Percentiles rank a stretch among this genome's conserved stretches.
These are phyloP conservation scores for Kuschelorhynchus macadamiae DNA, from an alignment of 2,888 invertebrate genomes.

Conservation along the genomic window DNA sequence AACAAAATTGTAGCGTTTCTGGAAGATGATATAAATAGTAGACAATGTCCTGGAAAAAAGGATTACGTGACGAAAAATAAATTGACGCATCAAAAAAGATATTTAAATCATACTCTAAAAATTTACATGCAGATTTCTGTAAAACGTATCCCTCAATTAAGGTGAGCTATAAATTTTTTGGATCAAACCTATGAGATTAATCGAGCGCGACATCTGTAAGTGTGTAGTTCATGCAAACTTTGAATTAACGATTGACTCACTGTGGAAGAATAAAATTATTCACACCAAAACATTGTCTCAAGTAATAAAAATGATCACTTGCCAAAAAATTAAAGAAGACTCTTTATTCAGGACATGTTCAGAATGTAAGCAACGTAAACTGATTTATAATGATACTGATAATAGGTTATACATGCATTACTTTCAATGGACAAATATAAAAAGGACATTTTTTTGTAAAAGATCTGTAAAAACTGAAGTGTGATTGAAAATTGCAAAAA, in stretches of 20 bases:
- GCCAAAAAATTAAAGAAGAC: too few species aligned
- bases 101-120: slow-evolving; percentile 10
- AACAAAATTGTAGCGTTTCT: not conserved
- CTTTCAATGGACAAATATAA: too few species aligned
- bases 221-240: slow-evolving; percentile 15
- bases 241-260: slow-evolving; percentile 2
- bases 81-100: slow-evolving; percentile 15
- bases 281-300: too few species aligned
- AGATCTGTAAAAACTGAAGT: too few species aligned
- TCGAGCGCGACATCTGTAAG: slow-evolving; percentile 21
- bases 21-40: slow-evolving; percentile 6
- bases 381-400: too few species aligned
- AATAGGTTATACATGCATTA: too few species aligned
- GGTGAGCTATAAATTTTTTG: slow-evolving; percentile 18
- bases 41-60: slow-evolving; percentile 20
- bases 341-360: too few species aligned
- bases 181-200: slow-evolving; percentile 14
- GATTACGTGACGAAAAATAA: slow-evolving; percentile 21
- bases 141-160: slow-evolving; percentile 1
- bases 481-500: too few species aligned
- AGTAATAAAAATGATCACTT: too few species aligned
- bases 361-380: too few species aligned
- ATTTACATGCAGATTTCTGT: slow-evolving; percentile 4
- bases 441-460: too few species aligned
- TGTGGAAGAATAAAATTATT: too few species aligned